phyloP scores from a whole-genome alignment of 2,797 vertebrate genomes.

The Sebastes jordani region DNA sequence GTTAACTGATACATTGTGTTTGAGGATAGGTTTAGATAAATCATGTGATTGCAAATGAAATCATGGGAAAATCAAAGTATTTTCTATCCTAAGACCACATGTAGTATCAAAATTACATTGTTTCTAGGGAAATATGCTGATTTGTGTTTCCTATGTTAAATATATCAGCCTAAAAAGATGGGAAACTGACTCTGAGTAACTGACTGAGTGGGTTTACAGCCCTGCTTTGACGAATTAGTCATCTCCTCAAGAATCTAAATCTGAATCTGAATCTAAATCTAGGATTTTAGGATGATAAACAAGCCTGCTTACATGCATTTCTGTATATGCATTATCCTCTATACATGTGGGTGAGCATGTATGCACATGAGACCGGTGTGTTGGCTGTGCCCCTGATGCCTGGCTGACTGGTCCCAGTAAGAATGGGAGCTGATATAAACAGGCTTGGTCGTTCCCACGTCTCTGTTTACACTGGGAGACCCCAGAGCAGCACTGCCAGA shows the following conservation, averaged over 20 bases:
- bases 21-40: background rate
- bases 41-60: background rate
- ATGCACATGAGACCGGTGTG: conserved; percentile 2
- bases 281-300: background rate
- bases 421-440: conserved; percentile 82
- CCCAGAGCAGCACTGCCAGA: conserved; percentile 71
- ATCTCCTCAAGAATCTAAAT: background rate
- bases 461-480: conserved; percentile 84
- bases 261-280: background rate
- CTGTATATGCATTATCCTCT: background rate
- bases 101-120: background rate
- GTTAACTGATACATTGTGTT: background rate
- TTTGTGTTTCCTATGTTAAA: background rate
- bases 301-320: background rate
- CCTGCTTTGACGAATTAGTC: background rate
- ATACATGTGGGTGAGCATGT: conserved; percentile 10
- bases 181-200: background rate
- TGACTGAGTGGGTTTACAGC: background rate
- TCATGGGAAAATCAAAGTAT: background rate
- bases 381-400: conserved; percentile 55
- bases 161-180: background rate
- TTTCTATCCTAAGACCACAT: background rate
- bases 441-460: conserved; percentile 83
- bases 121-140: background rate
- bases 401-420: conserved; percentile 75